Percentiles rank a stretch among this genome's conserved stretches.
These are phyloP conservation scores for Heliconius eleuchia DNA, from an alignment of 1,140 invertebrate genomes.

Conservation along the genomic window DNA sequence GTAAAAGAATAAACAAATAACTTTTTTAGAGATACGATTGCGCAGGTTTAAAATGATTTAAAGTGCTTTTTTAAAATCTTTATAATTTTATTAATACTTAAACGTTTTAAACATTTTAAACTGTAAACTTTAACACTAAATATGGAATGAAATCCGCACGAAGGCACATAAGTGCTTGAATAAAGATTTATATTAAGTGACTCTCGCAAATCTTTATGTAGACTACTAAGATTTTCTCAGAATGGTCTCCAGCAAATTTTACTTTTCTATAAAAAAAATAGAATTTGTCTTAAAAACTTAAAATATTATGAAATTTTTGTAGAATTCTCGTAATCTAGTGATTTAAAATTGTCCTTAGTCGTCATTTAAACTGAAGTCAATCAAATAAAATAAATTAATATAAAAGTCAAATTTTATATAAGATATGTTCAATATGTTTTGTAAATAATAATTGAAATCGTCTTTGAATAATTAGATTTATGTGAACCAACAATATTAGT, in stretches of 20 bases:
- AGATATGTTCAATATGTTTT: no score
- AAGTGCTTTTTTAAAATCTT: not conserved
- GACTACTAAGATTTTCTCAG: not conserved
- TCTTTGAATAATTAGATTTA: not conserved
- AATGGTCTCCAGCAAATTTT: not conserved
- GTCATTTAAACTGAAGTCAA: no score
- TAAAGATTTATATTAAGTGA: slow-evolving; percentile 1
- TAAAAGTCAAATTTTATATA: no score
- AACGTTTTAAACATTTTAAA: not conserved
- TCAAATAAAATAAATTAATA: no score
- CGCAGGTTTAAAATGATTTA: not conserved
- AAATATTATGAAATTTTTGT: not conserved
- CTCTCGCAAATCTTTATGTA: not conserved
- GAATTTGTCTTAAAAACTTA: not conserved
- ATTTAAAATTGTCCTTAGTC: no score
- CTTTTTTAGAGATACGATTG: no score
- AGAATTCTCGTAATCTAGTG: no score
- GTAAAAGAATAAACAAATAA: no score
- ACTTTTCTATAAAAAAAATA: not conserved
- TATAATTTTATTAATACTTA: not conserved
- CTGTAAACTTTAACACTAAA: not conserved
- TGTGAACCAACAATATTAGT: not conserved
- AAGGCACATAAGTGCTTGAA: not conserved
- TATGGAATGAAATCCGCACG: not conserved
- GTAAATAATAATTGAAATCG: no score